Percentiles rank a stretch among this genome's conserved stretches.
Evolutionary conservation across 2,797 vertebrate species (phyloP).

Genomic region (Clangula hyemalis): DNA sequence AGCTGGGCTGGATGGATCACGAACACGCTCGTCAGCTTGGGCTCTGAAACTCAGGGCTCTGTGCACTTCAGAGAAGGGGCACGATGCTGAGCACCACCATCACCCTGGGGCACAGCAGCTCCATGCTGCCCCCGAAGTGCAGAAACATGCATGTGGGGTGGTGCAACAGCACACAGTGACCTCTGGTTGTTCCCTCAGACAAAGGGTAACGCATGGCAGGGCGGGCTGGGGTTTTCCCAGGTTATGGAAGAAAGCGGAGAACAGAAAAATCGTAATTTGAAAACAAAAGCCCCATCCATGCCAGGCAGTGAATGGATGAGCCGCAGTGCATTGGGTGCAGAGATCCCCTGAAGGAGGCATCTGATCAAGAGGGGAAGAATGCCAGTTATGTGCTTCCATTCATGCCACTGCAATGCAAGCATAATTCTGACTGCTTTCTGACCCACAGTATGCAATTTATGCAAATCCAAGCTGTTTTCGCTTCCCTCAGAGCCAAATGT

Average conservation of each 20-base stretch:
- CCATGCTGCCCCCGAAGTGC: neutral
- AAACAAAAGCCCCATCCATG: constrained; percentile 62
- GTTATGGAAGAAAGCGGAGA: constrained; percentile 49
- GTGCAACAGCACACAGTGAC: neutral
- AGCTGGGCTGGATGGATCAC: neutral
- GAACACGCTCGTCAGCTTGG: accelerated
- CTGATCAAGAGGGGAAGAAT: constrained; percentile 59
- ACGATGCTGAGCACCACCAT: neutral
- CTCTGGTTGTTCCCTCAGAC: constrained; percentile 24
- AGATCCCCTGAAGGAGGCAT: constrained; percentile 58
- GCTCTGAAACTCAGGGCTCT: neutral
- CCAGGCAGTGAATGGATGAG: constrained; percentile 55
- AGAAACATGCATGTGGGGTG: neutral
- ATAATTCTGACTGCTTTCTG: constrained; percentile 59
- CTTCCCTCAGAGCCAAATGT: constrained; percentile 57
- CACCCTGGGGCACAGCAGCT: accelerated
- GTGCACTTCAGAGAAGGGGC: neutral
- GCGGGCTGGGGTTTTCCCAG: constrained; percentile 19
- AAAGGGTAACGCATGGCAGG: neutral
- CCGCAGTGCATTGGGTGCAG: neutral
- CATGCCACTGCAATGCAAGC: constrained; percentile 51
- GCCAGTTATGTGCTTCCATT: constrained; percentile 63
- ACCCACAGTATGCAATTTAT: constrained; percentile 55
- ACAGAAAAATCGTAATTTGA: constrained; percentile 54
- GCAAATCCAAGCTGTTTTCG: constrained; percentile 64